Base-by-base conservation (phyloP, 1,140 invertebrate genomes). In the Sycophila sp. region DNA sequence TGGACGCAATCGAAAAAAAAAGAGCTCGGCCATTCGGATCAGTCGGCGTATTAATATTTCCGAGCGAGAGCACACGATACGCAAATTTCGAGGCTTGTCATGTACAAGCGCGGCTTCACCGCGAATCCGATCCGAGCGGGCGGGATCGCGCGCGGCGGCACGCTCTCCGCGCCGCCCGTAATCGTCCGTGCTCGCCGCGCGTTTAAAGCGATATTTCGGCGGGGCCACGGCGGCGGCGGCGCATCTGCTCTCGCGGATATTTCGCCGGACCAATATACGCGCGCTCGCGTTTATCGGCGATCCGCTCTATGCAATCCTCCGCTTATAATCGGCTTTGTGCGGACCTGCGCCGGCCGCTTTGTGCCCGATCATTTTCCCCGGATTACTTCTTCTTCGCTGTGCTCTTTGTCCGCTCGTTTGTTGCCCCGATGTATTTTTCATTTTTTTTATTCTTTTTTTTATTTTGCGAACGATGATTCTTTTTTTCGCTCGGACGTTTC, bases 361-460 rank as follows among this genome's bases (percentile, higher is more conserved):
- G n/a, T n/a, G n/a, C n/a, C 13, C 32, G 55, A 19, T 42, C 56
- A 40, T 59, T 69, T 60, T 62, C 15, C 56, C n/a, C 24, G 34
- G 26, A 63, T 69, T 69, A 69, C 17, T 69, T 63, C 47, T 69
- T 69, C 49, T 63, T 34, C 45, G 68, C 26, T 69, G 49, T 69
- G 59, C 59, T 55, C 58, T 62, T 69, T 69, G 56, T 69, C 34
- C 4, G 42, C 19, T n/a, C 8, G 22, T 32, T 67, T 56, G 24
- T 45, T 58, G 10, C 24, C 13, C 19, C 2, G 5, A 22, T 28
- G 2, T 22, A 38, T 28, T 45, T 67, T 66, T 66, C 22, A 42
- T 55, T 42, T 56, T 19, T 36, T 19, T 49, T 45, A 47, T 59
- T 59, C 36, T 58, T 19, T 19, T 1, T 24, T 49, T 19, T 11